Percentiles rank a stretch among this genome's conserved stretches.
phyloP scores from a whole-genome alignment of 2,888 invertebrate species.

The Epinotia brunnichana region DNA sequence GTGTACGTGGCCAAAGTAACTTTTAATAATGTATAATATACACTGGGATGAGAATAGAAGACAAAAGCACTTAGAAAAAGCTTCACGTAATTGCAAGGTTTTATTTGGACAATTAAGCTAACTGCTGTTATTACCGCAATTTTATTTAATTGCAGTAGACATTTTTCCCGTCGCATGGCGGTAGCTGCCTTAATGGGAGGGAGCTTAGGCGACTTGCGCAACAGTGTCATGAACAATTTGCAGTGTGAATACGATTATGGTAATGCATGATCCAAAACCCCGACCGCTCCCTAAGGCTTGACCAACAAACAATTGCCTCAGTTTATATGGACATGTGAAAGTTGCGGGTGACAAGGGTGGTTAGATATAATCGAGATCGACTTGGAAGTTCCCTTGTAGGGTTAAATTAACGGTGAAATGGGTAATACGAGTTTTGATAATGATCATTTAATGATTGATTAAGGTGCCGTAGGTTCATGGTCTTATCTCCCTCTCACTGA shows the following conservation, averaged over 20 bases:
- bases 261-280: slow-evolving; percentile 51
- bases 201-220: slow-evolving; percentile 36
- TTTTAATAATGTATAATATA: slow-evolving; percentile 8
- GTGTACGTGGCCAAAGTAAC: neutral
- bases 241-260: slow-evolving; percentile 54
- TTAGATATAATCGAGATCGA: slow-evolving; percentile 18
- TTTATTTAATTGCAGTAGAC: slow-evolving; percentile 28
- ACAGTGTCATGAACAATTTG: slow-evolving; percentile 53
- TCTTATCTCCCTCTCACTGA: no score
- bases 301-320: slow-evolving; percentile 47
- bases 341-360: slow-evolving; percentile 31
- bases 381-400: slow-evolving; percentile 1
- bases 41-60: neutral
- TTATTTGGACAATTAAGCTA: slow-evolving; percentile 31
- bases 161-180: slow-evolving; percentile 5
- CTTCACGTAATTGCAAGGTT: slow-evolving; percentile 22
- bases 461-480: no score
- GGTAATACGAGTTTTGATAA: neutral
- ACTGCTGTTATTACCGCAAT: slow-evolving; percentile 31
- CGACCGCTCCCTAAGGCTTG: slow-evolving; percentile 42
- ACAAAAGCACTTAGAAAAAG: neutral
- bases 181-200: slow-evolving; percentile 33
- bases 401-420: neutral
- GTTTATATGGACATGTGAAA: slow-evolving; percentile 42
- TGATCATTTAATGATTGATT: neutral